Evolutionary conservation across 2,888 invertebrate species (phyloP).

Genomic region (Synergus umbraculus): DNA sequence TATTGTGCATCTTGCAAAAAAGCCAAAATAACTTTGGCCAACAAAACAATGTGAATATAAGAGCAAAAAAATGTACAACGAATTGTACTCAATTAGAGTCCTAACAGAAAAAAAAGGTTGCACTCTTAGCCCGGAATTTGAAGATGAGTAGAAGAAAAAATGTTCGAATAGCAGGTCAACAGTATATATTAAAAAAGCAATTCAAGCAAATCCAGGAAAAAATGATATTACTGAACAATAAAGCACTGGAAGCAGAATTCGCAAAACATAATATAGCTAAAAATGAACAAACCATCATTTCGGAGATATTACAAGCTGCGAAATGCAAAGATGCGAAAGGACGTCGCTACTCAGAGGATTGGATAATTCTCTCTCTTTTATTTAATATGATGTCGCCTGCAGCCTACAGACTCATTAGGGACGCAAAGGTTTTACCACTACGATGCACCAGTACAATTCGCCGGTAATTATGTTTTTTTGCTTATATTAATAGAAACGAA

Average conservation of each 20-base stretch:
- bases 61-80: neutral
- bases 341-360: neutral
- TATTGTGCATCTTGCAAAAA: too few species aligned
- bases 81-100: conserved; percentile 1
- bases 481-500: too few species aligned
- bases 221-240: neutral
- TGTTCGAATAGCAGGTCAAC: neutral
- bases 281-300: conserved; percentile 11
- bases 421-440: too few species aligned
- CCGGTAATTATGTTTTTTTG: too few species aligned
- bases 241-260: neutral
- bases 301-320: neutral
- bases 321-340: neutral
- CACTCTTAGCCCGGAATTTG: neutral
- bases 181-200: too few species aligned
- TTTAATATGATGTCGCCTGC: neutral
- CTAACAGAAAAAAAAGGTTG: neutral
- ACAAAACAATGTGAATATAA: conserved; percentile 17
- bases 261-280: too few species aligned
- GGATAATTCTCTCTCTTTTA: neutral
- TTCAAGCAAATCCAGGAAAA: neutral
- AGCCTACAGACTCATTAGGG: neutral
- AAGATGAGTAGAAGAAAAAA: conserved; percentile 43
- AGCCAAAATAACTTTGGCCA: conserved; percentile 47
- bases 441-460: too few species aligned